Evolutionary conservation across 2,797 vertebrate species (phyloP), one percentile per base, ranked within the genome.

Genomic region (Schizopygopsis malacanthus): DNA sequence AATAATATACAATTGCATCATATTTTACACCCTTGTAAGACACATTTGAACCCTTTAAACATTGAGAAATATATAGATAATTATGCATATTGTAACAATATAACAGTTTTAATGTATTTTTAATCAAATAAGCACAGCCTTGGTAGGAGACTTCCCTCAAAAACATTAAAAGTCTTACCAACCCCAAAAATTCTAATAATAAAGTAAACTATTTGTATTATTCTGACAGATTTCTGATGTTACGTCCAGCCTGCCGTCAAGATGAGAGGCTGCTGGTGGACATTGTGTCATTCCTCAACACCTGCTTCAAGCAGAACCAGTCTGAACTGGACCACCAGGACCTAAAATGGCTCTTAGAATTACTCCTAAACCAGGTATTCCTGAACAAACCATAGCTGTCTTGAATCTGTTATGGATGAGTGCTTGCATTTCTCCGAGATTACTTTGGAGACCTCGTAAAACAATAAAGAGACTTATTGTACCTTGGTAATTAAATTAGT

Each of bases 221-320:
- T 39, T 6, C n/a, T 41, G 2, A 20, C 91, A 99, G 98, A 92
- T 99, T 99, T 96, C 93, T 99, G 70, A 97, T 96, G 91, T 97
- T 99, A 84, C 94, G 94, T 92, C 98, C 98, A 88, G 96, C 97
- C 78, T 97, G 96, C 90, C 88, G 87, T 9, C 96, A 99, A 88
- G 98, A 99, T 91, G 97, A 99, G 93, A 97, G 96, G 89, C 95
- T 99, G 89, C 92, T 99, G 18, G 95, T 96, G 90, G 97, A 96
- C 90, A 93, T 99, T 59, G 84, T 99, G 91, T 95, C 94, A 88
- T 98, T 99, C 94, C 93, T 99, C 90, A 98, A 96, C 90, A 95
- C 95, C 86, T 94, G 96, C 88, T 95, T 98, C 89, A 96, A 92
- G 89, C 95, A 95, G 52, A 94, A 94, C 82, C 94, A 91, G 73